phyloP scores from a whole-genome alignment of 2,113 vertebrate species.

The Toxostoma redivivum region DNA sequence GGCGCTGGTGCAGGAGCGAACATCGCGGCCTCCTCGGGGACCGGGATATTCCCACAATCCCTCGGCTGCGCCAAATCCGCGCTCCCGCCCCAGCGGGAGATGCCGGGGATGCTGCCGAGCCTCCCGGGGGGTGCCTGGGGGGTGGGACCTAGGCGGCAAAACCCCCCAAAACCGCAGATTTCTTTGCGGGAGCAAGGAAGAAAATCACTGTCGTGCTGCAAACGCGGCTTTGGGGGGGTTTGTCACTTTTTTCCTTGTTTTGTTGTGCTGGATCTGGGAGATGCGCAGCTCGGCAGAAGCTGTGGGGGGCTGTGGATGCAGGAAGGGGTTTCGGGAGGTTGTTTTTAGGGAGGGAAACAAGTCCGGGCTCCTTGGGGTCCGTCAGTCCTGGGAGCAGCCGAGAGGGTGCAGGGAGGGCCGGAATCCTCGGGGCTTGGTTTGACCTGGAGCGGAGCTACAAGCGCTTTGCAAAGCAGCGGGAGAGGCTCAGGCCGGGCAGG shows the following conservation, averaged over 20 bases:
- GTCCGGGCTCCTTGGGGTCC: fast-evolving
- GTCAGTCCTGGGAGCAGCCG: not conserved
- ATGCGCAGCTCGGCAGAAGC: not conserved
- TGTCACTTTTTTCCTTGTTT: not conserved
- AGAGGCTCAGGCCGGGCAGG: fast-evolving
- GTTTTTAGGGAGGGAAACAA: not conserved
- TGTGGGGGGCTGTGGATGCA: fast-evolving
- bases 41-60: constrained; percentile 54
- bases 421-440: not conserved
- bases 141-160: not conserved
- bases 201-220: not conserved
- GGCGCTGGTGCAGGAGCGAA: not conserved
- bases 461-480: fast-evolving
- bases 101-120: not conserved
- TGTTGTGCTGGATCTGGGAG: not conserved
- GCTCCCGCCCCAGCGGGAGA: not conserved
- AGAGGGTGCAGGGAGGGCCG: not conserved
- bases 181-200: not conserved
- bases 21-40: not conserved
- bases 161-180: fast-evolving
- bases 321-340: not conserved
- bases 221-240: fast-evolving
- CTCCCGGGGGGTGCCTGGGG: fast-evolving
- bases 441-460: not conserved
- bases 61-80: not conserved